Conservation (phyloP, 2,888 invertebrate species). For the Stegana nigrithorax region DNA sequence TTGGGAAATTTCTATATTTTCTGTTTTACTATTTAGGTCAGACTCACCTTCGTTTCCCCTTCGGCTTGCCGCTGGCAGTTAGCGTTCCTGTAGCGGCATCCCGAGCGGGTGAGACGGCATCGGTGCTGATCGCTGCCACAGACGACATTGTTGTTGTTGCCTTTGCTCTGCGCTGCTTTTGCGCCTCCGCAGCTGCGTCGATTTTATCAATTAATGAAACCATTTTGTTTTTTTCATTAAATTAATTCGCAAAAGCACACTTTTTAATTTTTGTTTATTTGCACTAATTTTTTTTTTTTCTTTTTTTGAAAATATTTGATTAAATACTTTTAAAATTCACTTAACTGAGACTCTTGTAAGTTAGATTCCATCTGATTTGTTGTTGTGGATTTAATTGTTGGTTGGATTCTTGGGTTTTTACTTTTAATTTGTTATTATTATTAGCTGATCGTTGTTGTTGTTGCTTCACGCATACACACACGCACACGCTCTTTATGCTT, state of each 20-base stretch:
- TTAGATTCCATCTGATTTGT: not conserved
- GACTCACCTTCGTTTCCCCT: conserved; percentile 79
- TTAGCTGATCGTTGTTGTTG: too few species aligned
- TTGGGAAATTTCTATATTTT: not conserved
- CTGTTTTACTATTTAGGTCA: not conserved
- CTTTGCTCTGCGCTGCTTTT: conserved; percentile 40
- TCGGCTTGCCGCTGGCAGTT: conserved; percentile 69
- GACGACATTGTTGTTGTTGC: not conserved
- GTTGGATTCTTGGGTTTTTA: not conserved
- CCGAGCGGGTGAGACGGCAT: conserved; percentile 11
- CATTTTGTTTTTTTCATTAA: conserved; percentile 44
- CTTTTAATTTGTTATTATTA: not conserved
- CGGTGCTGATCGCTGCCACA: conserved; percentile 24
- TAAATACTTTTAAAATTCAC: not conserved
- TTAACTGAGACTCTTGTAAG: conserved; percentile 11
- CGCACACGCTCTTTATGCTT: conserved; percentile 15
- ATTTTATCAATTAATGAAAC: conserved; percentile 58
- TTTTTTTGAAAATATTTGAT: not conserved
- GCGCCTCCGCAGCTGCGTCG: conserved; percentile 51
- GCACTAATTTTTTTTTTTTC: not conserved
- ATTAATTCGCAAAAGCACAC: conserved; percentile 44
- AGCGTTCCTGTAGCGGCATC: conserved; percentile 35
- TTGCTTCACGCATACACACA: not conserved
- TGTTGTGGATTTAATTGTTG: not conserved
- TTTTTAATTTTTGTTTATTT: conserved; percentile 24